Percentiles rank a stretch among this genome's conserved stretches.
phyloP scores from a whole-genome alignment of 2,888 invertebrate species.

The Cryptus armator region DNA sequence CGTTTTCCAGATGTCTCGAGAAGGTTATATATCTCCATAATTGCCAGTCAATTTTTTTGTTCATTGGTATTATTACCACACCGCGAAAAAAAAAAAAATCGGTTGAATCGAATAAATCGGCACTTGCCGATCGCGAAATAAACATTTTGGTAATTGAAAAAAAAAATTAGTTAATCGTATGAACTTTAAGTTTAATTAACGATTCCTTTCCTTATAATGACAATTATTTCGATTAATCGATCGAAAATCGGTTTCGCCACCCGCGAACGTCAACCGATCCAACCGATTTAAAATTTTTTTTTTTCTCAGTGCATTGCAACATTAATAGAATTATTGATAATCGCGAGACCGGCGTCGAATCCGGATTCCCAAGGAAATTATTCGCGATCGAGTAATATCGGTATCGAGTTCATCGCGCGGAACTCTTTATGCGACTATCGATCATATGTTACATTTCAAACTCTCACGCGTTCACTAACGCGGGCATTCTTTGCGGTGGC shows the following conservation, averaged over 20 bases:
- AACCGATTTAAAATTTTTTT: neutral
- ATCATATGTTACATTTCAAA: slow-evolving; percentile 3
- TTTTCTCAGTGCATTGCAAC: neutral
- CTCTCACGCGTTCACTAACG: slow-evolving; percentile 22
- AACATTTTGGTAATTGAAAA: no score
- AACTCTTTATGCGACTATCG: neutral
- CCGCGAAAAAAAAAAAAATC: neutral
- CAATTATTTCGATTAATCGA: no score
- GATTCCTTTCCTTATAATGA: no score
- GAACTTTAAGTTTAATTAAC: no score
- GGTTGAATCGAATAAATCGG: neutral
- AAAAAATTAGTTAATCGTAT: no score
- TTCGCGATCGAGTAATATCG: neutral
- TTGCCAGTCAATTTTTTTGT: neutral
- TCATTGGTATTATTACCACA: neutral
- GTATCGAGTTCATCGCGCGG: neutral
- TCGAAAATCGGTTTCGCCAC: no score
- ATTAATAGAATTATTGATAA: neutral
- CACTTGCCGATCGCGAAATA: no score
- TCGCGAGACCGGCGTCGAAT: slow-evolving; percentile 29
- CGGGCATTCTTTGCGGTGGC: neutral
- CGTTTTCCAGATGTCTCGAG: neutral
- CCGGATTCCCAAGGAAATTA: slow-evolving; percentile 23
- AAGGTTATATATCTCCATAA: neutral
- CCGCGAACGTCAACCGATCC: no score